Evolutionary conservation across 2,113 vertebrate genomes (phyloP), one percentile per base, ranked within the genome.

Genomic region (Eulemur macaco): DNA sequence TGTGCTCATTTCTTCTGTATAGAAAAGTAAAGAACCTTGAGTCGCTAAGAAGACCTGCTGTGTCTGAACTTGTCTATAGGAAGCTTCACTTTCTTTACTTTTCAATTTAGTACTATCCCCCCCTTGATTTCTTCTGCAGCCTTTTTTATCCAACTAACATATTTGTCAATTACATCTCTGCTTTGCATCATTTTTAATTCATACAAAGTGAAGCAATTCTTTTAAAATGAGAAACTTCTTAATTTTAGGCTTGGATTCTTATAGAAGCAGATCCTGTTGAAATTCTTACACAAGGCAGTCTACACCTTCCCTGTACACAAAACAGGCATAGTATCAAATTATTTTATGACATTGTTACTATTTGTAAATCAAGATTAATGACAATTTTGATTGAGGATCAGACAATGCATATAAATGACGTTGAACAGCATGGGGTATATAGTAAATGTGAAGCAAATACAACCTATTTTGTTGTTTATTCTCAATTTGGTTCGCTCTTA

Each of bases 21-120:
- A 82, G 77, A 85, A 94, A 92, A 87, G 8, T 81, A 42, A 87
- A 94, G 66, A 94, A 50, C 5, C 63, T 60, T n/a, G 13, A 80
- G n/a, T 73, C 71, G 27, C 45, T 77, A 85, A 92, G 42, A 66
- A 73, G 21, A 80, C 5, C 47, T 73, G 23, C 45, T 73, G 3
- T 18, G 3, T 21, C 69, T 83, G 7, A 95, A 29, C 4, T 69
- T 78, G 8, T 64, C 29, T 84, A 8, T 81, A 69, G 50, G 34
- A 69, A 58, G 29, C 6, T 93, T 83, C 66, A 45, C n/a, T 81
- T 93, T 87, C 27, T 37, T 86, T 86, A 20, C 64, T 39, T 66
- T 76, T 87, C 23, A 60, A 29, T 56, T 80, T 91, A 56, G 8
- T 37, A n/a, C 31, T 47, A 25, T 56, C 6, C 2, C 6, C 21